phyloP scores from a whole-genome alignment of 2,113 vertebrate genomes.

The Coracopsis vasa region DNA sequence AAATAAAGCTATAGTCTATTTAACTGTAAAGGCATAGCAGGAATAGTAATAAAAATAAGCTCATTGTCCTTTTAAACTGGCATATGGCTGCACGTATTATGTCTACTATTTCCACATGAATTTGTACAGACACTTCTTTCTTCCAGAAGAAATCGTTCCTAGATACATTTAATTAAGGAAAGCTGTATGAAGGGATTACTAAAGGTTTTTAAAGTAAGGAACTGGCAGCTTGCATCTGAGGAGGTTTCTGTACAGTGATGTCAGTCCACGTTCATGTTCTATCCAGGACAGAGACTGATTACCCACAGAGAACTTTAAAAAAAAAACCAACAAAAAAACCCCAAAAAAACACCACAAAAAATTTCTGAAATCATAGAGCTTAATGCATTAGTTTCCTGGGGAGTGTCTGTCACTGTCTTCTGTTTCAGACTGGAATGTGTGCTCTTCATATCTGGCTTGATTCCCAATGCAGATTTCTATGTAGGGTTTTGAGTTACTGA shows the following conservation, averaged over 20 bases:
- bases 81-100: neutral
- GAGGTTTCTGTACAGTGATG: neutral
- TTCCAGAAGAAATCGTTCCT: slow-evolving; percentile 5
- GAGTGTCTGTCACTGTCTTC: neutral
- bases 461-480: neutral
- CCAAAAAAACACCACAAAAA: no score
- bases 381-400: neutral
- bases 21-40: neutral
- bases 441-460: neutral
- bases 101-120: neutral
- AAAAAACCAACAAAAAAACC: rapidly evolving
- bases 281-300: neutral
- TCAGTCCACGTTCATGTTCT: neutral
- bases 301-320: neutral
- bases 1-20: neutral
- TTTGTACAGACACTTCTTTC: neutral
- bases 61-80: neutral
- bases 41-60: neutral
- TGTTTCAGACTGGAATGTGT: neutral
- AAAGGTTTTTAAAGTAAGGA: slow-evolving; percentile 10
- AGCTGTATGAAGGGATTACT: neutral
- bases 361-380: neutral
- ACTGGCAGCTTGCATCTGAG: neutral
- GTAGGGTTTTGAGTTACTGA: neutral
- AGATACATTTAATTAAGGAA: slow-evolving; percentile 27